Percentiles rank a stretch among this genome's conserved stretches.
These are phyloP conservation scores for Leucophenga maculata DNA, from an alignment of 2,888 invertebrate genomes.

Conservation along the genomic window DNA sequence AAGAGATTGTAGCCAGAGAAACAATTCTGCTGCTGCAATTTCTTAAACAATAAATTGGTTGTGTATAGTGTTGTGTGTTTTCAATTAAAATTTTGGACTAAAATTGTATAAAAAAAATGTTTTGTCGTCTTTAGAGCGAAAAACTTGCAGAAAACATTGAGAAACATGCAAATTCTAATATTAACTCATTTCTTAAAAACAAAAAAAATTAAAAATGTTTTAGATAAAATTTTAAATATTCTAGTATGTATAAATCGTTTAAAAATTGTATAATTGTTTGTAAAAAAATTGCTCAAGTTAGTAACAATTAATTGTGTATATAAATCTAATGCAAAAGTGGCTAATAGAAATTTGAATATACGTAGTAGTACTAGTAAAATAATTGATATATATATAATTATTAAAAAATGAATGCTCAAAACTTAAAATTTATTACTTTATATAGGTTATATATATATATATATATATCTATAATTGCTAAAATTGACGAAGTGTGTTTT, in stretches of 20 bases:
- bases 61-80: background rate
- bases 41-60: conserved; percentile 27
- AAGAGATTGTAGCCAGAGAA: background rate
- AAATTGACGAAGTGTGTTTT: conserved; percentile 71
- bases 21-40: conserved; percentile 22
- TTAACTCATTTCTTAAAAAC: conserved; percentile 1
- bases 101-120: conserved; percentile 34
- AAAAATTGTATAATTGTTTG: conserved; percentile 27
- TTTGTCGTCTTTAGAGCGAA: conserved; percentile 39
- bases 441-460: conserved; percentile 28
- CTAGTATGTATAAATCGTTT: conserved; percentile 23
- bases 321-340: conserved; percentile 35
- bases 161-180: conserved; percentile 71
- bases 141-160: conserved; percentile 70
- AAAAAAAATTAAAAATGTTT: conserved; percentile 27
- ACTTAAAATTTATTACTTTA: conserved; percentile 24
- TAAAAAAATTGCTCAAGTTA: conserved; percentile 17
- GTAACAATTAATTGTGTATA: conserved; percentile 25
- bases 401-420: background rate
- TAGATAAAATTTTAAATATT: conserved; percentile 35
- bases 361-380: background rate
- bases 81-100: conserved; percentile 21
- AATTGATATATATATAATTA: no score
- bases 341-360: conserved; percentile 18
- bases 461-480: conserved; percentile 53